Evolutionary conservation across 1,140 invertebrate species (phyloP), one percentile per base, ranked within the genome.

Genomic region (Neodiprion lecontei): DNA sequence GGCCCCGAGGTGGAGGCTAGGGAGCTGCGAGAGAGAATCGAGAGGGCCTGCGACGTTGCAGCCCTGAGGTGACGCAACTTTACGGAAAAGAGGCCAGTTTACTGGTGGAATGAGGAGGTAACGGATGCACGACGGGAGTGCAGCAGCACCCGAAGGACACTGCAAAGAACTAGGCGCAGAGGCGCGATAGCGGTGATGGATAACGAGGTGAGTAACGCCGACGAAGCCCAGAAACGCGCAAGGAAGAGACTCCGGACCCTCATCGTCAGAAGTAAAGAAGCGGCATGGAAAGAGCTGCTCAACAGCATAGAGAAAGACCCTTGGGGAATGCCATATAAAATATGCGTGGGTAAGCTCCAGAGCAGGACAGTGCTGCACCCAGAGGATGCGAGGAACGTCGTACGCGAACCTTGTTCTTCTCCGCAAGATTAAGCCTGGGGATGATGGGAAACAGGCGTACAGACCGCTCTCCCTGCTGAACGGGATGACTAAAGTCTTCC

Each of bases 291-390:
- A 49, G 67, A 73, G 10, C 21, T 84, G 1, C 71, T 71, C 8
- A 14, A 77, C 10, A 77, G 79, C 2, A 72, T 84, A 0, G 76
- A 84, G 23, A 40, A 73, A 0, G 80, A 84, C 69, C 78, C 79
- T 1, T 82, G 77, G 76, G 81, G 82, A 1, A 23, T 78, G 9
- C 79, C 76, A 0, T 84, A 85, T 71, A 80, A 80, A 67, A 76
- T 82, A 9, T 79, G 79, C 0, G 82, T 70, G 70, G 70, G 73
- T 12, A 81, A 78, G 14, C 12, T 80, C 53, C 11, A 61, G n/a
- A 2, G 11, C 1, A 61, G 7, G 7, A 11, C 11, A 61, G 53
- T 61, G 7, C 53, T 3, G 11, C 4, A 61, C 53, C 1, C 53
- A n/a, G 53, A 61, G 53, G 53, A 12, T 1, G 53, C 8, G 1